Percentiles rank a stretch among this genome's conserved stretches.
phyloP scores from a whole-genome alignment of 2,888 invertebrate species.

The Microctonus brassicae region DNA sequence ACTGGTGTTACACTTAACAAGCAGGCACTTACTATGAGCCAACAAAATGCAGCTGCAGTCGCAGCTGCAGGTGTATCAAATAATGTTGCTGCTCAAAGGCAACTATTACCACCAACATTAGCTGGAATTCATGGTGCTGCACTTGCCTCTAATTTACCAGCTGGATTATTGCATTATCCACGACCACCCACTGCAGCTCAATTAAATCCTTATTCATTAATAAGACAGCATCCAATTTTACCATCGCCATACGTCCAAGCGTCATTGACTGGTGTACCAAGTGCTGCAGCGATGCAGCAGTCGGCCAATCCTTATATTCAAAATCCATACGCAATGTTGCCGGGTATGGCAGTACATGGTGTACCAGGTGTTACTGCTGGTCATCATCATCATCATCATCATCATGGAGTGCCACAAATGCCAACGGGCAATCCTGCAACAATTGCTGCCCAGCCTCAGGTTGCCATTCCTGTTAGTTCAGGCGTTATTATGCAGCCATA shows the following conservation, averaged over 20 bases:
- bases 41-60: conserved; percentile 51
- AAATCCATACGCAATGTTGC: conserved; percentile 64
- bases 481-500: conserved; percentile 81
- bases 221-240: conserved; percentile 66
- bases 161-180: conserved; percentile 67
- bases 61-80: conserved; percentile 60
- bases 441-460: conserved; percentile 69
- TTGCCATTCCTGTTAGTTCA: conserved; percentile 67
- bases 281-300: conserved; percentile 52
- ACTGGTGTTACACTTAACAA: conserved; percentile 81
- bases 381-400: too few species aligned
- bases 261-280: conserved; percentile 54
- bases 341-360: conserved; percentile 58
- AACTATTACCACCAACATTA: conserved; percentile 49
- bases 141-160: conserved; percentile 60
- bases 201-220: conserved; percentile 71
- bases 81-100: conserved; percentile 59
- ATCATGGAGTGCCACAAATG: conserved; percentile 55
- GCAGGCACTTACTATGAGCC: conserved; percentile 68
- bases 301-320: conserved; percentile 62
- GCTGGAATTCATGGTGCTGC: conserved; percentile 53
- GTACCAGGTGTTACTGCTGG: conserved; percentile 69
- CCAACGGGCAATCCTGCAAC: conserved; percentile 63
- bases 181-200: conserved; percentile 60
- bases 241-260: conserved; percentile 60